A percentile compares a stretch with the other conserved stretches of the same genome.
phyloP scores from a whole-genome alignment of 2,888 invertebrate genomes.

The Drosophila infuscata region DNA sequence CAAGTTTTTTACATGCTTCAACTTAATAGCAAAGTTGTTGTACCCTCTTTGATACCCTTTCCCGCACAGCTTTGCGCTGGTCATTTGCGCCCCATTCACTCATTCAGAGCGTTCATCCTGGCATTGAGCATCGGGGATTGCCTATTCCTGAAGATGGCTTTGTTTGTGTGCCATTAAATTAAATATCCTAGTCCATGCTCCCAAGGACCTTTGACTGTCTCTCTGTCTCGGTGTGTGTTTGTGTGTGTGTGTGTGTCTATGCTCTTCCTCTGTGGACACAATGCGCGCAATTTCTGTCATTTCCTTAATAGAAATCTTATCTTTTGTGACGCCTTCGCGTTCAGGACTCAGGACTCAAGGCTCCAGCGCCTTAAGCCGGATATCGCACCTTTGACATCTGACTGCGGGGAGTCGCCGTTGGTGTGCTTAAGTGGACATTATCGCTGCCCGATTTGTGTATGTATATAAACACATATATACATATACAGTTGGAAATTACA shows the following conservation, averaged over 20 bases:
- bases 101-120: constrained; percentile 23
- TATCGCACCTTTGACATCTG: constrained; percentile 82
- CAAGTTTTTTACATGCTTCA: background rate
- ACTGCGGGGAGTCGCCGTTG: constrained; percentile 20
- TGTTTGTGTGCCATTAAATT: constrained; percentile 79
- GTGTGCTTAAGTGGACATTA: constrained; percentile 58
- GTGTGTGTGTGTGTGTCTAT: background rate
- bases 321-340: constrained; percentile 69
- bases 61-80: constrained; percentile 49
- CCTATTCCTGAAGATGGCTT: constrained; percentile 55
- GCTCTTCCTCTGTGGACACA: constrained; percentile 58
- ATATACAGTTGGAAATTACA: background rate
- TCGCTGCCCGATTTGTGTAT: constrained; percentile 16
- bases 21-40: background rate
- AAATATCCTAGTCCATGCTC: constrained; percentile 66
- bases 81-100: constrained; percentile 64
- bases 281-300: constrained; percentile 84
- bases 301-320: constrained; percentile 85
- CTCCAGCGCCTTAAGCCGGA: constrained; percentile 59
- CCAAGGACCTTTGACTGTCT: constrained; percentile 46
- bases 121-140: constrained; percentile 11
- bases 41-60: background rate
- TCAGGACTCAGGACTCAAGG: constrained; percentile 4
- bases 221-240: background rate
- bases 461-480: background rate